Conservation (phyloP, 2,797 vertebrate genomes). For the Menidia menidia region DNA sequence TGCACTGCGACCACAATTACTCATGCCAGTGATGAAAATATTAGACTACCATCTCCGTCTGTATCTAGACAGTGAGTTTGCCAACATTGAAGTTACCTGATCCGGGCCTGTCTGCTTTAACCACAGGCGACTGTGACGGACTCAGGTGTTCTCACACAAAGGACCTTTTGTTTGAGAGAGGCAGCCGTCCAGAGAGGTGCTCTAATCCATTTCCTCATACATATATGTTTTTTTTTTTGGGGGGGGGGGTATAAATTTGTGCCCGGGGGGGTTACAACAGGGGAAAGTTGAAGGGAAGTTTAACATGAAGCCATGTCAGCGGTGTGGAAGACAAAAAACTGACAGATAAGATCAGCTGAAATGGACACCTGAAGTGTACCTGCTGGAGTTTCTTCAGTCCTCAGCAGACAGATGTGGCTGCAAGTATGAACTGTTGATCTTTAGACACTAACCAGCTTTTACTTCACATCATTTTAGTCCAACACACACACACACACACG, state of each 20-base stretch:
- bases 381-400: conserved; percentile 40
- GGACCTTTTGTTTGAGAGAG: conserved; percentile 67
- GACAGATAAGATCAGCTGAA: conserved; percentile 59
- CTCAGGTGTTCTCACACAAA: conserved; percentile 53
- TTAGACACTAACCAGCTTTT: not conserved
- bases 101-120: conserved; percentile 63
- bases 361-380: conserved; percentile 46
- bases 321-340: conserved; percentile 53
- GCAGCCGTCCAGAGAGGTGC: conserved; percentile 55
- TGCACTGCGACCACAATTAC: conserved; percentile 42
- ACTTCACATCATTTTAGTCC: not conserved
- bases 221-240: conserved; percentile 29
- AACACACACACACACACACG: no score
- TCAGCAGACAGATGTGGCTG: conserved; percentile 8
- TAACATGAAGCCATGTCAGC: conserved; percentile 60
- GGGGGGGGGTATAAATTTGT: conserved; percentile 23
- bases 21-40: conserved; percentile 65
- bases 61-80: conserved; percentile 67
- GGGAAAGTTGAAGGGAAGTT: conserved; percentile 69
- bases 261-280: conserved; percentile 25
- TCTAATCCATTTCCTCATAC: conserved; percentile 47
- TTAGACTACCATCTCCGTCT: conserved; percentile 59
- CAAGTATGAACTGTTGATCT: conserved; percentile 19
- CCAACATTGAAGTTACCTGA: conserved; percentile 67
- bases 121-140: conserved; percentile 53